Percentiles rank a stretch among this genome's conserved stretches.
Evolutionary conservation across 2,113 vertebrate species (phyloP).

Genomic region (Stercorarius parasiticus): DNA sequence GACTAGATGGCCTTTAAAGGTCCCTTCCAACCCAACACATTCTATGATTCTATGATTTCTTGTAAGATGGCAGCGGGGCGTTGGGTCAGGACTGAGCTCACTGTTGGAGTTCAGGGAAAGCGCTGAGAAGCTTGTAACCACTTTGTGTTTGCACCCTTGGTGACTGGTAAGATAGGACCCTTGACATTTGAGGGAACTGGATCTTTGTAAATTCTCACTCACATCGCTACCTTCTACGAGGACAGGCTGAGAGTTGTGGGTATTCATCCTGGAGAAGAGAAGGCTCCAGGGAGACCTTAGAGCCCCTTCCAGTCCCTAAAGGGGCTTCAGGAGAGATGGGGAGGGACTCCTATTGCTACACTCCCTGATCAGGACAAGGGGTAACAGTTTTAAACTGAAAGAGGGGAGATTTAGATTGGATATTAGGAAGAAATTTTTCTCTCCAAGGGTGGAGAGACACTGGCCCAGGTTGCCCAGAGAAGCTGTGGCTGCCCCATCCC

Average conservation of each 20-base stretch:
- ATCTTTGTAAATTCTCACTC: not conserved
- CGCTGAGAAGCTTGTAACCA: not conserved
- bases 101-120: not conserved
- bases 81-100: not conserved
- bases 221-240: not conserved
- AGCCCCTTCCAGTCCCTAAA: not conserved
- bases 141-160: not conserved
- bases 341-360: too few relatives aligned
- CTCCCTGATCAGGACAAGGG: too few relatives aligned
- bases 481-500: not conserved
- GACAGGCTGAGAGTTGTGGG: not conserved
- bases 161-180: not conserved
- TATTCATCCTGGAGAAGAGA: not conserved
- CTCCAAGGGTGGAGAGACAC: not conserved
- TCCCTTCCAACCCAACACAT: too few relatives aligned
- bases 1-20: too few relatives aligned
- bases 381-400: not conserved
- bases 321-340: not conserved
- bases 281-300: not conserved
- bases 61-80: fast-evolving
- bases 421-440: not conserved
- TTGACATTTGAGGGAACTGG: not conserved
- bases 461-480: not conserved
- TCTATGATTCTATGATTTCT: not conserved
- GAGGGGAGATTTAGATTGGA: not conserved